Evolutionary conservation across 2,113 vertebrate genomes (phyloP).

Genomic region (Ailurus styani): DNA sequence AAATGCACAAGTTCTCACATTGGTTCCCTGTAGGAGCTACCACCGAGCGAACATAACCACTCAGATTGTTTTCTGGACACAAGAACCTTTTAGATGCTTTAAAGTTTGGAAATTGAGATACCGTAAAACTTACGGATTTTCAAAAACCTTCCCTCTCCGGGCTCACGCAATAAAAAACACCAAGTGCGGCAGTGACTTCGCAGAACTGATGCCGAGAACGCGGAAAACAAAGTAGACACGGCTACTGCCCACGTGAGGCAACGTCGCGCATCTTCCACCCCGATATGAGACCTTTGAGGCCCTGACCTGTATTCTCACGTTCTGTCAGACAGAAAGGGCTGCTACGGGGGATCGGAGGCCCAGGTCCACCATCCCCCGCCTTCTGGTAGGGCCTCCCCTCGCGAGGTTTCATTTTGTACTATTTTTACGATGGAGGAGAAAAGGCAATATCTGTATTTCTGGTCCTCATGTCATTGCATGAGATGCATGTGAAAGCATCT

Average conservation of each 20-base stretch:
- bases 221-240: neutral
- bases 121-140: neutral
- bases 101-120: neutral
- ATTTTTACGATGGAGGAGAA: neutral
- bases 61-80: neutral
- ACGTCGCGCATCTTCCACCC: no score
- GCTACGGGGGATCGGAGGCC: accelerated
- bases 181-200: neutral
- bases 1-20: neutral
- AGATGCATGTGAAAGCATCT: neutral
- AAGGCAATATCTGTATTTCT: neutral
- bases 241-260: neutral
- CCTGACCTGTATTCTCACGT: neutral
- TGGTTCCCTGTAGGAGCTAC: neutral
- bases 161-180: neutral
- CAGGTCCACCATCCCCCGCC: neutral
- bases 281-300: accelerated
- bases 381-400: neutral
- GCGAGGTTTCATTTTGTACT: neutral
- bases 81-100: neutral
- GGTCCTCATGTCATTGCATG: neutral
- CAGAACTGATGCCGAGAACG: neutral
- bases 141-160: neutral
- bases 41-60: neutral
- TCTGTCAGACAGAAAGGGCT: neutral